Percentiles rank a stretch among this genome's conserved stretches.
Conservation (phyloP, 92 coral and sea anemone species). For the Parazoanthus swiftii region DNA sequence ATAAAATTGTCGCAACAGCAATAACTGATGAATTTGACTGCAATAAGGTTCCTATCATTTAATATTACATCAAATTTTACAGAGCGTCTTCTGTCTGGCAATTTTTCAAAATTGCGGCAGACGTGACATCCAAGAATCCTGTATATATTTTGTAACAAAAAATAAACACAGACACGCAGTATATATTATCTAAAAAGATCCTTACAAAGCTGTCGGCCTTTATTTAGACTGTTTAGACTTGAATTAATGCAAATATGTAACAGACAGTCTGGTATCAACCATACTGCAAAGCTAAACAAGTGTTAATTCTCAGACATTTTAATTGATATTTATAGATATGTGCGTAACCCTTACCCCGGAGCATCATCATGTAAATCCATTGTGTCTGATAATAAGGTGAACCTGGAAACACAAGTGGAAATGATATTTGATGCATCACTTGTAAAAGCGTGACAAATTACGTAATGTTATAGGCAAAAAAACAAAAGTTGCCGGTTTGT, state of each 20-base stretch:
- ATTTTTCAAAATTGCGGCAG: background rate
- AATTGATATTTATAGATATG: slow-evolving; percentile 33
- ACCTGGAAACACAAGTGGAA: slow-evolving; percentile 32
- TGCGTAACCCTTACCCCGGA: slow-evolving; percentile 40
- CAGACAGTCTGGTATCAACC: slow-evolving; percentile 40
- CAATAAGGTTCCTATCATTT: background rate
- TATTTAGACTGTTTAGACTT: slow-evolving; percentile 22
- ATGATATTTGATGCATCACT: background rate
- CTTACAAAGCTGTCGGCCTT: background rate
- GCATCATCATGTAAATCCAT: slow-evolving; percentile 42
- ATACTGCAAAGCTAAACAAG: slow-evolving; percentile 16
- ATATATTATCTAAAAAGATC: background rate
- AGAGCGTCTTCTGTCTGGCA: background rate
- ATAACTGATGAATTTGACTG: background rate
- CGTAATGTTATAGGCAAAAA: slow-evolving; percentile 13
- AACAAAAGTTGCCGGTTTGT: slow-evolving; percentile 2
- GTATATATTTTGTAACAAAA: background rate
- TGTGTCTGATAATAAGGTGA: slow-evolving; percentile 37
- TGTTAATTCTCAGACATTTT: slow-evolving; percentile 23
- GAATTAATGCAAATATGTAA: slow-evolving; percentile 3
- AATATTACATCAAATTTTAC: too few species aligned
- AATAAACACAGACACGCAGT: background rate
- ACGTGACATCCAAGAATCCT: background rate
- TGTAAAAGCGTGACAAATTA: slow-evolving; percentile 19
- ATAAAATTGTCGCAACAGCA: background rate